These are phyloP conservation scores for Anarrhichthys ocellatus DNA, from an alignment of 2,113 vertebrate genomes.

Conservation along the genomic window DNA sequence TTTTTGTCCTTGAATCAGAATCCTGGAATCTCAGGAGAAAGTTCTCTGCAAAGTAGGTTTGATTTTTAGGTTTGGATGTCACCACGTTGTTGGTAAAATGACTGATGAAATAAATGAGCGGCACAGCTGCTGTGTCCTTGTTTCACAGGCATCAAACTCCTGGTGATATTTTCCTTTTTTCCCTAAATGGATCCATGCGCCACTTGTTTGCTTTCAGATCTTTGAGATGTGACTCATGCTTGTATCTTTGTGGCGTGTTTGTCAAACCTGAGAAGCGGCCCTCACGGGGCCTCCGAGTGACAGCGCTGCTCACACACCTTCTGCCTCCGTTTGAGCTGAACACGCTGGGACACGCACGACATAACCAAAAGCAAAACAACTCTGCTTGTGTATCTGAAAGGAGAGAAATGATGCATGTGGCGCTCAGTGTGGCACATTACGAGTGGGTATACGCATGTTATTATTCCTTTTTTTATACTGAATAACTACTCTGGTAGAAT, in stretches of 20 bases:
- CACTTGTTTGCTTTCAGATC: neutral
- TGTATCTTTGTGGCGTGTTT: conserved; percentile 13
- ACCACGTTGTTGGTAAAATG: neutral
- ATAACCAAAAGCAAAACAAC: conserved; percentile 44
- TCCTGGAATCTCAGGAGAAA: neutral
- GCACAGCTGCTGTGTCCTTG: neutral
- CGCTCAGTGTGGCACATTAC: conserved; percentile 7
- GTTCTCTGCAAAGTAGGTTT: too few relatives aligned
- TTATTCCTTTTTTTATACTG: conserved; percentile 2
- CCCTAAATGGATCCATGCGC: neutral
- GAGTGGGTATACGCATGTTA: neutral
- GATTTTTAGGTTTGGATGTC: neutral
- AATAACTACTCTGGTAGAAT: neutral
- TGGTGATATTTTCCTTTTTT: neutral
- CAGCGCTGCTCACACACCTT: conserved; percentile 48
- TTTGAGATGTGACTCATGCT: conserved; percentile 39
- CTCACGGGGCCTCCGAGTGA: conserved; percentile 57
- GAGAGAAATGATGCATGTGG: conserved; percentile 33
- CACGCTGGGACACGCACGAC: conserved; percentile 53
- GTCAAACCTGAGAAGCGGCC: conserved; percentile 37
- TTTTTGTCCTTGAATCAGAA: neutral
- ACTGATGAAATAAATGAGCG: neutral
- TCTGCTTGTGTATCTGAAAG: conserved; percentile 32
- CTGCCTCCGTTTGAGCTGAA: conserved; percentile 35
- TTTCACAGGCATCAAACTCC: neutral